Evolutionary conservation across 2,113 vertebrate genomes (phyloP), one percentile per base, ranked within the genome.

Genomic region (Hippotragus niger): DNA sequence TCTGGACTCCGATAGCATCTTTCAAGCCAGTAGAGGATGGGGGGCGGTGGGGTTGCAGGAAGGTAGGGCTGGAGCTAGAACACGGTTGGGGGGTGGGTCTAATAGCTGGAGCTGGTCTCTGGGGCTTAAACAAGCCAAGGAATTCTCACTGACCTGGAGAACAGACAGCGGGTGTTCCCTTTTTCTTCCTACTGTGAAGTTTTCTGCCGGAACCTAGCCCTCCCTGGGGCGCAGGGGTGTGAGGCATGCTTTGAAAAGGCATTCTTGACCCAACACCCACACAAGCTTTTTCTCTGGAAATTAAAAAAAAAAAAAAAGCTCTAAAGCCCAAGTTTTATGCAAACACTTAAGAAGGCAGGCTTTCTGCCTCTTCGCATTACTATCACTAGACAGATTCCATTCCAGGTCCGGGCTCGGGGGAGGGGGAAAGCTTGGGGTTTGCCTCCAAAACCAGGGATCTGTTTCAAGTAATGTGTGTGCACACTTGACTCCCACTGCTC

Each of bases 201-300:
- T 14, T 76, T 93, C 88, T 40, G 45, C 6, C 8, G 8, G 74
- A 71, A n/a, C 78, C n/a, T 36, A 14, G 21, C 29, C 76, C 67
- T 29, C 29, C 45, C 43, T 3, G 33, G 21, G 57, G 47, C 3
- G 0, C 10, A 25, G 55, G 76, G 27, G 16, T 50, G 45, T 36
- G 40, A 95, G 55, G 23, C 88, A 7, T 0, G 47, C 76, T 94
- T 96, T 91, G 95, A 45, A 94, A 95, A 95, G 67, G 50, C 62
- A 43, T 87, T 67, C 83, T 31, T 89, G 88, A 95, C 85, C 91
- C 53, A 64, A 52, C n/a, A 57, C 82, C 50, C 96, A 86, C 88
- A 76, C 36, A 31, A 53, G 6, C 36, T 71, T 36, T 55, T 94
- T 87, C 94, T 90, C 94, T 95, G 91, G 85, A 94, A 90, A n/a